Evolutionary conservation across 2,113 vertebrate species (phyloP).

Genomic region (Dasyprocta punctata): DNA sequence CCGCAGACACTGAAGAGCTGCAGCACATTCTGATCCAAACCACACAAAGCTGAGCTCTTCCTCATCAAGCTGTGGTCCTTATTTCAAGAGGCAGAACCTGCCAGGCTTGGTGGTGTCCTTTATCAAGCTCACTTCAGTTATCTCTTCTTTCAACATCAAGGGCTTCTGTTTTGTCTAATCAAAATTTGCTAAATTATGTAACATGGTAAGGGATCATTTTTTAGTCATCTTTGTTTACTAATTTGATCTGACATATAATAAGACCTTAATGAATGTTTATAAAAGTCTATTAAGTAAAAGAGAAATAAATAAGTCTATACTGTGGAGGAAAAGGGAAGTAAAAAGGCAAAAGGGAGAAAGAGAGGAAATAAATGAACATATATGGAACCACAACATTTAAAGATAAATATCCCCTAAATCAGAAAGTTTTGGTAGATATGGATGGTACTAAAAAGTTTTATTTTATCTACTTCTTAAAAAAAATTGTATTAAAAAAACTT

Average conservation of each 20-base stretch:
- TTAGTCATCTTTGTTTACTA: constrained; percentile 16
- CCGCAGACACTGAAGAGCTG: background rate
- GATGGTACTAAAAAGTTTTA: background rate
- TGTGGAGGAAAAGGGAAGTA: background rate
- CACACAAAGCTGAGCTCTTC: background rate
- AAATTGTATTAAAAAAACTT: background rate
- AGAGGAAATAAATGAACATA: background rate
- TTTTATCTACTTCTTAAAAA: background rate
- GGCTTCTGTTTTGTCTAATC: background rate
- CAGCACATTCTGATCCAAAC: background rate
- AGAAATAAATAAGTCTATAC: background rate
- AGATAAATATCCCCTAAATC: background rate
- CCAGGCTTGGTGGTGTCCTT: background rate
- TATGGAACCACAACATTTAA: background rate
- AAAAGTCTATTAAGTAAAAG: constrained; percentile 14
- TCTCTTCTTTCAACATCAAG: constrained; percentile 5
- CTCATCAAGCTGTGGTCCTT: background rate
- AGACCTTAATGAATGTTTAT: background rate
- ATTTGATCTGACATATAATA: background rate
- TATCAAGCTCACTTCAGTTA: background rate
- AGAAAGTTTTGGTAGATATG: background rate
- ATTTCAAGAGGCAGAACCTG: background rate
- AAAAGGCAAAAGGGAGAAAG: background rate
- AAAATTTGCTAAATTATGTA: constrained; percentile 34
- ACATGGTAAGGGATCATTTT: background rate